Conservation (phyloP, 2,797 vertebrate genomes). For the Hirundo rustica region DNA sequence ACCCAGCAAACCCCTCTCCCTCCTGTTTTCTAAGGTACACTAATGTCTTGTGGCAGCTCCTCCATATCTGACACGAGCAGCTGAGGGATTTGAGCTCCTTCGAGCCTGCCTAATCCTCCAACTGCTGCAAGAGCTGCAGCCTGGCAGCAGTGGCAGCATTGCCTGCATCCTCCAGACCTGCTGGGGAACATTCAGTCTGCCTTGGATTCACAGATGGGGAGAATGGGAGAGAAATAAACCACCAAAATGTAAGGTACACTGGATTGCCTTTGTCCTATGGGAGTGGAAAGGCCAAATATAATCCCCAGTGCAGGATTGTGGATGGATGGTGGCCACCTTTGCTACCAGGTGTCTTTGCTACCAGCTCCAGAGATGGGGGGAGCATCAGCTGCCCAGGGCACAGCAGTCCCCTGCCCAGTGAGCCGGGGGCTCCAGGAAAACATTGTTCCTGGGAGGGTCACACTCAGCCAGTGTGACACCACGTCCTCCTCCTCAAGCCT, state of each 20-base stretch:
- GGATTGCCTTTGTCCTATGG: neutral
- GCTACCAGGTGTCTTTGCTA: neutral
- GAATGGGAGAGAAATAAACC: neutral
- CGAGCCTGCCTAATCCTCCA: constrained; percentile 26
- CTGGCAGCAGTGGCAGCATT: neutral
- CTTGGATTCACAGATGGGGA: neutral
- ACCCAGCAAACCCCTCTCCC: neutral
- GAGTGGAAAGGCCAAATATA: neutral
- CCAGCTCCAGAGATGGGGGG: neutral
- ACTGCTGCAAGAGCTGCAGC: neutral
- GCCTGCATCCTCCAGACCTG: neutral
- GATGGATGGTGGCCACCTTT: neutral
- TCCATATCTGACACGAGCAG: neutral
- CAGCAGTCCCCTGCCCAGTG: neutral
- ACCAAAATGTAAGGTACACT: neutral
- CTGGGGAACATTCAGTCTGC: neutral
- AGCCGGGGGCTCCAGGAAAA: neutral
- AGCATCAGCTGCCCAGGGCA: neutral
- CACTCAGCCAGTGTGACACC: neutral
- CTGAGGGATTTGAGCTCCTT: constrained; percentile 16
- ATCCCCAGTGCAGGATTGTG: fast-evolving
- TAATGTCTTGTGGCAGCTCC: constrained; percentile 2
- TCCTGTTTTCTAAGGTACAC: neutral
- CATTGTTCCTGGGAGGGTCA: fast-evolving
- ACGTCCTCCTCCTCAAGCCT: neutral